Percentiles rank a stretch among this genome's conserved stretches.
Conservation (phyloP, 2,797 vertebrate species). For the Oreochromis grahami region DNA sequence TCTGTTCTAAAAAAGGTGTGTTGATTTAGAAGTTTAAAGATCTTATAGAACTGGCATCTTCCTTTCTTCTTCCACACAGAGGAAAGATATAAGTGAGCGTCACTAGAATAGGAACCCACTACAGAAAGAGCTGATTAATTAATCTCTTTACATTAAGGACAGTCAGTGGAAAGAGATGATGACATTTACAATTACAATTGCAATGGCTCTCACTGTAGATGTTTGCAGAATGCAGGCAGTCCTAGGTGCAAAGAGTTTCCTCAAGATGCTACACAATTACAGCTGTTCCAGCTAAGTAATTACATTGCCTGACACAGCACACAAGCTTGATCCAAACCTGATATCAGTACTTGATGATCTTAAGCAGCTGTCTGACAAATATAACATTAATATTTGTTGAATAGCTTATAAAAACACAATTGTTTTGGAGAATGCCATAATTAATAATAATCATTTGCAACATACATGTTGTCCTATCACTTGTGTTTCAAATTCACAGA, state of each 20-base stretch:
- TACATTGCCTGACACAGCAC: background rate
- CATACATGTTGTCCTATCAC: background rate
- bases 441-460: background rate
- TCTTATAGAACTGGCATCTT: background rate
- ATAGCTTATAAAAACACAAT: background rate
- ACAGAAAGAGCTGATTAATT: constrained; percentile 9
- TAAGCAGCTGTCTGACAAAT: background rate
- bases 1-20: background rate
- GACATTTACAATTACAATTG: background rate
- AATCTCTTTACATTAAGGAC: background rate
- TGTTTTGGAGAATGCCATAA: background rate
- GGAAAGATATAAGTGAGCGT: background rate
- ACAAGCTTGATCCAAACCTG: background rate
- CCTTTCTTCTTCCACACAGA: background rate
- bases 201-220: background rate
- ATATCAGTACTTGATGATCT: background rate
- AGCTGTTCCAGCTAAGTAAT: background rate
- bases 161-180: background rate
- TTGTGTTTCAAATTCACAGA: background rate
- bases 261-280: background rate
- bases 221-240: background rate
- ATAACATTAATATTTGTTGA: background rate
- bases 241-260: background rate
- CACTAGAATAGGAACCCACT: background rate
- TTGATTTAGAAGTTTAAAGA: constrained; percentile 5